phyloP scores from a whole-genome alignment of 2,797 vertebrate species.

The Sebastes itinus region DNA sequence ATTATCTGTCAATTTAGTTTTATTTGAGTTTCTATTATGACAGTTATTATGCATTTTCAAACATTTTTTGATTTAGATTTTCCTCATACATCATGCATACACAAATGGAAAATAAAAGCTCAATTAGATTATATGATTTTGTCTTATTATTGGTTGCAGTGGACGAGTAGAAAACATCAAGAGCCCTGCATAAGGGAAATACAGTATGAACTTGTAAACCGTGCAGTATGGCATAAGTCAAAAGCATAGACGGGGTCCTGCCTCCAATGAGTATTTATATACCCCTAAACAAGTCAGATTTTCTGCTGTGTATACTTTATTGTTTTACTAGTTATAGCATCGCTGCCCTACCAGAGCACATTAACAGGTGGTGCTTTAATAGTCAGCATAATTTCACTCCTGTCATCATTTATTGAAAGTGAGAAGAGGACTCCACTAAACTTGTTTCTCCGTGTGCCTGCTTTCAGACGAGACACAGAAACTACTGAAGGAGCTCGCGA shows the following conservation, averaged over 20 bases:
- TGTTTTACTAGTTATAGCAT: not conserved
- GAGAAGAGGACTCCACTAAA: not conserved
- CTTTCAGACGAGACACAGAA: conserved; percentile 94
- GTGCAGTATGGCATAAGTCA: not conserved
- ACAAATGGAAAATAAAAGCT: not conserved
- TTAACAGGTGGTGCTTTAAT: not conserved
- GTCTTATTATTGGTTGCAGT: not conserved
- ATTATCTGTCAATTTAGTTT: not conserved
- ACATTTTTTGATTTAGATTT: not conserved
- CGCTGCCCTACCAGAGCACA: not conserved
- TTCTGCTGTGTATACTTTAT: not conserved
- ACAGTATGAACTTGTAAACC: not conserved
- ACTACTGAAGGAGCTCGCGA: conserved; percentile 93
- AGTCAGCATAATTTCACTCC: not conserved
- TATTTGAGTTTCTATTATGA: not conserved
- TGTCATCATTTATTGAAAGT: not conserved
- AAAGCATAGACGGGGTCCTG: not conserved
- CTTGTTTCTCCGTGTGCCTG: not conserved
- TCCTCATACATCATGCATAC: not conserved
- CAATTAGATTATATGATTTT: not conserved
- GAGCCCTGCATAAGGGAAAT: not conserved
- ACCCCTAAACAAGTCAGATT: not conserved
- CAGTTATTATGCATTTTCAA: not conserved
- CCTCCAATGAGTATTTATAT: not conserved
- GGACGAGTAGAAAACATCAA: not conserved